These are phyloP conservation scores for Brachionus plicatilis DNA, from an alignment of 1,140 invertebrate species.

Conservation along the genomic window DNA sequence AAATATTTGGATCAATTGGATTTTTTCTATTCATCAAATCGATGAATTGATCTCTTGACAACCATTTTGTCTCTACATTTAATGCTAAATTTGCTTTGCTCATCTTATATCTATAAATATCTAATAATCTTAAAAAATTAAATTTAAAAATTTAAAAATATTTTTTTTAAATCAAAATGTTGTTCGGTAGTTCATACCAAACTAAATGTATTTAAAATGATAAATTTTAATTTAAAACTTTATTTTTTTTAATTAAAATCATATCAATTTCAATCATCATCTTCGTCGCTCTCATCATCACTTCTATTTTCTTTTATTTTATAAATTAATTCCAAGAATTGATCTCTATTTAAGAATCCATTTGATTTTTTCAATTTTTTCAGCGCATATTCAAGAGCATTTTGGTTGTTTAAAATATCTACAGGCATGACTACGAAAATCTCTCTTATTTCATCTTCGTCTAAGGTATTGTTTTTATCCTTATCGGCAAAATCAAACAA, in stretches of 20 bases:
- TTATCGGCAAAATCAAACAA: not conserved
- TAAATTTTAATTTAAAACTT: conserved; percentile 9
- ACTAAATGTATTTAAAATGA: not conserved
- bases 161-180: not conserved
- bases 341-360: conserved; percentile 8
- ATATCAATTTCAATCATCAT: not conserved
- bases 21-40: not conserved
- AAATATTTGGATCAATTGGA: not conserved
- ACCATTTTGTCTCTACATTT: not conserved
- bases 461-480: not conserved
- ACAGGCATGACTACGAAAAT: not conserved
- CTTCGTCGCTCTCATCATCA: not conserved
- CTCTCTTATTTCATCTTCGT: not conserved
- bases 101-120: not conserved
- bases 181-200: not conserved
- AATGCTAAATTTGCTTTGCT: not conserved
- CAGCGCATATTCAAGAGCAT: not conserved
- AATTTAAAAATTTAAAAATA: not conserved
- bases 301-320: not conserved
- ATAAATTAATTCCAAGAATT: not conserved
- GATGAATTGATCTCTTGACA: not conserved
- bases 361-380: not conserved
- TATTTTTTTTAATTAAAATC: not conserved
- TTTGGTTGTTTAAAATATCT: not conserved
- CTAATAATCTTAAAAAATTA: not conserved